Conservation (phyloP, 2,113 vertebrate genomes). For the Pterocles gutturalis region DNA sequence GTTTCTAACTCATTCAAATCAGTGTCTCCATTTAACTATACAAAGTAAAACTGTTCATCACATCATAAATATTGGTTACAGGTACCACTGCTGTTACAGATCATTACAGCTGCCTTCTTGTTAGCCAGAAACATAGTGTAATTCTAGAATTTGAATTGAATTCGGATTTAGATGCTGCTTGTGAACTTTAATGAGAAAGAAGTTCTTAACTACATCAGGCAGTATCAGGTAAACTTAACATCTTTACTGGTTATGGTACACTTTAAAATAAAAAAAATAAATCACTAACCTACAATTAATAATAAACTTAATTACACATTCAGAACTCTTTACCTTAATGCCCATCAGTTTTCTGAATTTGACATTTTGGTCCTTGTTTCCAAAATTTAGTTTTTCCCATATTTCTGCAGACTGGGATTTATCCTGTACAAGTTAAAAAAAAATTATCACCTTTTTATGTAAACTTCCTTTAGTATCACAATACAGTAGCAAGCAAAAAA, state of each 20-base stretch:
- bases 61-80: not conserved
- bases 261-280: not conserved
- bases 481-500: not conserved
- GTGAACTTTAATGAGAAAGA: not conserved
- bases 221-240: not conserved
- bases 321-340: slow-evolving; percentile 88
- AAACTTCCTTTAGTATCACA: not conserved
- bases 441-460: rapidly evolving
- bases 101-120: not conserved
- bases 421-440: slow-evolving; percentile 80
- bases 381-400: slow-evolving; percentile 98
- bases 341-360: slow-evolving; percentile 99
- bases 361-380: slow-evolving; percentile 99
- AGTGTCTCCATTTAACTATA: not conserved
- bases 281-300: not conserved
- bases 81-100: not conserved
- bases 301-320: not conserved
- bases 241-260: not conserved
- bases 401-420: slow-evolving; percentile 97
- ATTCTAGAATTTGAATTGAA: not conserved
- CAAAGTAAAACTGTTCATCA: too few species aligned
- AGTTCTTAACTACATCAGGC: not conserved
- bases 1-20: not conserved
- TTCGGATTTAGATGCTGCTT: not conserved
- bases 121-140: not conserved